Evolutionary conservation across 2,888 invertebrate species (phyloP), one percentile per base, ranked within the genome.

Genomic region (Leucophenga maculata): DNA sequence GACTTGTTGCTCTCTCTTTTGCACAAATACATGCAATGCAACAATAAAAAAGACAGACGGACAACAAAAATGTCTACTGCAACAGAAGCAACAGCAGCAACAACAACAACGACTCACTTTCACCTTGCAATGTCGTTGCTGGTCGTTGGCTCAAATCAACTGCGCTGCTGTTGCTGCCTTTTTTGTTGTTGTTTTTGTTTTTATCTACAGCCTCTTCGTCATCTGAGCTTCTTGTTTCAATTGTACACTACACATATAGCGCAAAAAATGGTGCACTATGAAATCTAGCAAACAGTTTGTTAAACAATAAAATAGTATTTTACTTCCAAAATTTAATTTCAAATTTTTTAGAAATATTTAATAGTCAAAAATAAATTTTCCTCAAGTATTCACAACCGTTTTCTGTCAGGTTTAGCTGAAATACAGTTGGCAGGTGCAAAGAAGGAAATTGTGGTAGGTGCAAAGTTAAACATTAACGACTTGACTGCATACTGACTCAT

Each of bases 51-150:
- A 18, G 52, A 18, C 16, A 8, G 52, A 14, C 16, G 8, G 20
- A 20, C 54, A 65, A 64, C 54, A 46, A 60, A 31, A 44, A 52
- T 26, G 26, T 26, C 57, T 26, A 32, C 55, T 20, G 59, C 60
- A 46, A 52, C 69, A 59, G 39, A 54, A 64, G 26, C 16, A 55
- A 59, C 69, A 73, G 68, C 73, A 74, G 71, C 74, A 74, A 65
- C 79, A 70, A 74, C 74, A 69, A 70, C 75, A 72, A 74, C 83
- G 79, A 79, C 82, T 88, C 86, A 87, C 87, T 87, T 87, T 87
- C 87, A 88, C 87, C 87, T 87, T 87, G 86, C 87, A 87, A 88
- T 87, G 87, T 83, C 87, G 86, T 88, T 83, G 87, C 85, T 86
- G 88, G 88, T 87, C 86, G 85, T 87, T 86, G 85, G 81, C 86